Evolutionary conservation across 2,797 vertebrate genomes (phyloP).

Genomic region (Rhinogobio ventralis): DNA sequence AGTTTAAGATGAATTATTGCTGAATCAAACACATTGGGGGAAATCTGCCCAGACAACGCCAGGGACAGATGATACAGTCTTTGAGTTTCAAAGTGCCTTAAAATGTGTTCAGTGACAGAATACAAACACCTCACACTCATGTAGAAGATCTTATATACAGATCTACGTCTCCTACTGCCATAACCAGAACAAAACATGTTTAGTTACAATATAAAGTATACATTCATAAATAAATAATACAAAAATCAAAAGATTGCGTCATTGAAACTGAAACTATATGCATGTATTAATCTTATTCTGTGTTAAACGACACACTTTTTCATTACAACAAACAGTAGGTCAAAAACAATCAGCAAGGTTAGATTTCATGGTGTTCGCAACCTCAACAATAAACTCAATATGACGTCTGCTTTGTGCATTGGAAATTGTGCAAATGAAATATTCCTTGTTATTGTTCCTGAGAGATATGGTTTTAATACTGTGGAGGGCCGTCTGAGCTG

Average conservation of each 20-base stretch:
- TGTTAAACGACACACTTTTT: not conserved
- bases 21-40: slow-evolving; percentile 52
- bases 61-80: slow-evolving; percentile 30
- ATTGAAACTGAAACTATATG: not conserved
- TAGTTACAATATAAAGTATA: not conserved
- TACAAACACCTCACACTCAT: not conserved
- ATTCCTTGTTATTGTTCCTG: not conserved
- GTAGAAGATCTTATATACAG: not conserved
- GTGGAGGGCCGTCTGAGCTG: not conserved
- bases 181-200: not conserved
- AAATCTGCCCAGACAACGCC: slow-evolving; percentile 51
- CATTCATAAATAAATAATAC: not conserved
- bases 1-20: slow-evolving; percentile 58
- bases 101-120: slow-evolving; percentile 15
- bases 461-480: not conserved
- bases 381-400: not conserved
- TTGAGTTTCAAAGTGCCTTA: slow-evolving; percentile 3
- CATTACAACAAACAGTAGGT: not conserved
- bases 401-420: not conserved
- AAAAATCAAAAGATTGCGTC: not conserved
- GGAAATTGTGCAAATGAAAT: not conserved
- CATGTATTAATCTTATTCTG: not conserved
- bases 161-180: not conserved
- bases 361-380: not conserved
- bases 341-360: not conserved